Conservation (phyloP, 2,797 vertebrate genomes). For the Prionace glauca region DNA sequence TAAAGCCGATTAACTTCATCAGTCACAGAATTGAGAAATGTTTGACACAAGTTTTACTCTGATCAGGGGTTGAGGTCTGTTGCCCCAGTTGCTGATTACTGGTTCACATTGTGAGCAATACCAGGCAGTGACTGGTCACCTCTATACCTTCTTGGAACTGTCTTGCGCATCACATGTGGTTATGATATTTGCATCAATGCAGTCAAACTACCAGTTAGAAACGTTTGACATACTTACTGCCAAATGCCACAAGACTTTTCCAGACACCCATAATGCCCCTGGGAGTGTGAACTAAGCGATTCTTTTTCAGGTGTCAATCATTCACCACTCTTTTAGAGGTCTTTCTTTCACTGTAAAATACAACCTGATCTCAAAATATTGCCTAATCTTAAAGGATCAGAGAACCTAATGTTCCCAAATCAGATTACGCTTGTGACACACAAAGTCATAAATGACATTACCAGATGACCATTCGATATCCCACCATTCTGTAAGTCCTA, state of each 20-base stretch:
- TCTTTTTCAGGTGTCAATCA: neutral
- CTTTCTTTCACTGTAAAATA: neutral
- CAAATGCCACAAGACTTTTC: neutral
- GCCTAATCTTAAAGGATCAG: neutral
- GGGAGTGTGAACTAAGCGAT: neutral
- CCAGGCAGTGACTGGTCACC: neutral
- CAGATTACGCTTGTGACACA: no score
- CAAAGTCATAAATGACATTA: neutral
- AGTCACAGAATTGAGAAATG: no score
- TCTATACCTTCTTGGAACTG: neutral
- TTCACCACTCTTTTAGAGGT: neutral
- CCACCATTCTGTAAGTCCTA: neutral
- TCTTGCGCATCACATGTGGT: neutral
- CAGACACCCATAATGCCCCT: neutral
- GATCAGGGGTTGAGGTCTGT: no score
- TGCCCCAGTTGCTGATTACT: neutral
- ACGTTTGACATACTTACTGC: neutral
- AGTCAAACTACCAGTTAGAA: neutral
- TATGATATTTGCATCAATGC: neutral
- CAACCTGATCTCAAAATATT: neutral
- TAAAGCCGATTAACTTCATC: no score
- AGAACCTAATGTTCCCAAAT: neutral
- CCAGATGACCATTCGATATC: neutral
- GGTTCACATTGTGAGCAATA: neutral
- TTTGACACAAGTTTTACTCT: neutral